Percentiles rank a stretch among this genome's conserved stretches.
phyloP scores from a whole-genome alignment of 2,888 invertebrate genomes.

The Leptarthrus brevirostris region DNA sequence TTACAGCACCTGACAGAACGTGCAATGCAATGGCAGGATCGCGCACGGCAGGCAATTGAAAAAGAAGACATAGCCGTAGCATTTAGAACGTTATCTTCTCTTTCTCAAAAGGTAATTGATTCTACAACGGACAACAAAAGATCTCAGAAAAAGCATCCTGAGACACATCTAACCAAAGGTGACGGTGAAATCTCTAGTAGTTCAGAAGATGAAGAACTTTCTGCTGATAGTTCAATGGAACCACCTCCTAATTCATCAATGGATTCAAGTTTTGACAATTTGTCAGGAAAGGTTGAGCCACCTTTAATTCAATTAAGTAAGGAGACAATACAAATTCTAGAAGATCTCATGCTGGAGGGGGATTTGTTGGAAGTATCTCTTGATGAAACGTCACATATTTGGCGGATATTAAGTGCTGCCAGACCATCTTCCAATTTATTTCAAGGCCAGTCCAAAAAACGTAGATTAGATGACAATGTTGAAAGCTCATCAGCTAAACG shows the following conservation, averaged over 20 bases:
- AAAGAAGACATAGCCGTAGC: constrained; percentile 77
- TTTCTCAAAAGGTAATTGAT: constrained; percentile 54
- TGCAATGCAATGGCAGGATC: constrained; percentile 96
- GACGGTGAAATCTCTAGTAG: constrained; percentile 32
- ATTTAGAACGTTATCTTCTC: constrained; percentile 71
- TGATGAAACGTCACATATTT: constrained; percentile 86
- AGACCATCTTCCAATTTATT: constrained; percentile 67
- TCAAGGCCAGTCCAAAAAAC: constrained; percentile 55
- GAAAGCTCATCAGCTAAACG: constrained; percentile 28
- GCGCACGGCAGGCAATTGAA: constrained; percentile 77
- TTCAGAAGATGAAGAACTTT: constrained; percentile 40
- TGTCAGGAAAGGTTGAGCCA: constrained; percentile 34
- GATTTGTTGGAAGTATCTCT: constrained; percentile 88
- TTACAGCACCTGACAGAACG: constrained; percentile 91
- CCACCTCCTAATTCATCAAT: constrained; percentile 23
- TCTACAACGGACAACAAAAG: neutral
- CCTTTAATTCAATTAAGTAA: constrained; percentile 62
- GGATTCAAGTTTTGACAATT: constrained; percentile 53
- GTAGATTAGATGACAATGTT: constrained; percentile 52
- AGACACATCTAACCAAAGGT: constrained; percentile 1
- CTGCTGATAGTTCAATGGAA: constrained; percentile 52
- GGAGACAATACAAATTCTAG: constrained; percentile 70
- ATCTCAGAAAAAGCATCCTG: neutral
- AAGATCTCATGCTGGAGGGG: constrained; percentile 91
- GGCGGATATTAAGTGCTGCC: constrained; percentile 77